A percentile compares a stretch with the other conserved stretches of the same genome.
Conservation (phyloP, 2,888 invertebrate genomes). For the Coelopa pilipes region DNA sequence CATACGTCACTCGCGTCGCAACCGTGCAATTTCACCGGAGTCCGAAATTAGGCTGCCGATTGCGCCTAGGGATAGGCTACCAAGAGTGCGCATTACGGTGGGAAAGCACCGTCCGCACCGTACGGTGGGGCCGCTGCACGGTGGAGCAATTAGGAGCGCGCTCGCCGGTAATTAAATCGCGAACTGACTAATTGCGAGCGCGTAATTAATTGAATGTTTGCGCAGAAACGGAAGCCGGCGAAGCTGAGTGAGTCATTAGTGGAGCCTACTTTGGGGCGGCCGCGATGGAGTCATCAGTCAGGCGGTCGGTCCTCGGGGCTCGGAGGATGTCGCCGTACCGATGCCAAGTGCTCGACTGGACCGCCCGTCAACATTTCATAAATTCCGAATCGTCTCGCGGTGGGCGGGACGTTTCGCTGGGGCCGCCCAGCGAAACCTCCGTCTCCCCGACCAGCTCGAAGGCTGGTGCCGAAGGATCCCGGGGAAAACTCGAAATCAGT, state of each 20-base stretch:
- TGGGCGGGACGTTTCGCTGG: no score
- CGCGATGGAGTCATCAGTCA: conserved; percentile 26
- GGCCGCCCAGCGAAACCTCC: no score
- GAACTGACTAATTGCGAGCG: conserved; percentile 22
- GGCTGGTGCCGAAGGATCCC: not conserved
- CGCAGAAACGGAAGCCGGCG: conserved; percentile 17
- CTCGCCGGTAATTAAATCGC: conserved; percentile 32
- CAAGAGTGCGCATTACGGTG: conserved; percentile 12
- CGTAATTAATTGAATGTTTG: conserved; percentile 34
- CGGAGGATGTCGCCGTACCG: not conserved
- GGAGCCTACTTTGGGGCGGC: conserved; percentile 19
- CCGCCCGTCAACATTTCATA: conserved; percentile 16
- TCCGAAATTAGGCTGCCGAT: conserved; percentile 10
- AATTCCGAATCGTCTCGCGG: not conserved
- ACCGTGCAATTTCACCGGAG: not conserved
- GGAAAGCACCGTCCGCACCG: conserved; percentile 5
- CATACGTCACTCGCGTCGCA: not conserved
- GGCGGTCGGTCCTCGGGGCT: not conserved
- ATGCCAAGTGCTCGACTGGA: conserved; percentile 16
- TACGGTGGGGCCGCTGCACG: not conserved
- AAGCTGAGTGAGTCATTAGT: conserved; percentile 7
- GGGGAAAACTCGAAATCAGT: conserved; percentile 34
- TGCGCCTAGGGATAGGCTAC: conserved; percentile 29
- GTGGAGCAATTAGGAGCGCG: conserved; percentile 14
- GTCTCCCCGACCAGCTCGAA: not conserved